Base-by-base conservation (phyloP, 1,140 invertebrate species). In the Gryllus bimaculatus region DNA sequence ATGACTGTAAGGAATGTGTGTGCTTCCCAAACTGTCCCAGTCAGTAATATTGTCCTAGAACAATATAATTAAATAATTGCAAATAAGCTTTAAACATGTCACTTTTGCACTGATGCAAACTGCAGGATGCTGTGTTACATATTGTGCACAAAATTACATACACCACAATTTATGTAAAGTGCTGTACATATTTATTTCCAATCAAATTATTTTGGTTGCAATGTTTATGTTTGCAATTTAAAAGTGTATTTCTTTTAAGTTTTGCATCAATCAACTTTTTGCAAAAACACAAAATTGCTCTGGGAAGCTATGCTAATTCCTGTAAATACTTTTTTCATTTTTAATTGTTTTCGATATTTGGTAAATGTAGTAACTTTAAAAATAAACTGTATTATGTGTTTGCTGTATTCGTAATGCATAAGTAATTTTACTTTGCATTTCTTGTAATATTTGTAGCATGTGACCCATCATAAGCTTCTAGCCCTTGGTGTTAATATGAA, bases 401-500 rank as follows among this genome's bases (percentile, higher is more conserved):
- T 66, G 54, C 54, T 66, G 54, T 66, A 66, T 66, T 66, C 10
- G 18, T 66, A 66, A 13, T 66, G 54, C 54, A 66, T 66, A 66
- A 66, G 54, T 66, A 66, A 66, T 66, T 66, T 49, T 48, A 48
- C 76, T 48, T 77, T 54, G 48, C 21, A 48, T 48, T 77, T 26
- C 20, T 47, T 77, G 76, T 77, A 77, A 77, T 77, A 77, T 77
- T 77, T 77, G 76, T 47, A 77, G 76, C 76, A 77, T 77, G 76
- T 20, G 54, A 66, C 54, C 54, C 10, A 66, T 66, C 54, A 66
- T 13, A 66, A 66, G 54, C 54, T 66, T 66, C 18, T 66, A 39
- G 26, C 26, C 26, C 18, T 66, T 66, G 54, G 18, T 66, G 54
- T 66, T 66, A 39, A 39, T 39, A 39, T 39, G 26, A 39, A 39